Evolutionary conservation across 2,888 invertebrate species (phyloP).

Genomic region (Drosophila meridiana): DNA sequence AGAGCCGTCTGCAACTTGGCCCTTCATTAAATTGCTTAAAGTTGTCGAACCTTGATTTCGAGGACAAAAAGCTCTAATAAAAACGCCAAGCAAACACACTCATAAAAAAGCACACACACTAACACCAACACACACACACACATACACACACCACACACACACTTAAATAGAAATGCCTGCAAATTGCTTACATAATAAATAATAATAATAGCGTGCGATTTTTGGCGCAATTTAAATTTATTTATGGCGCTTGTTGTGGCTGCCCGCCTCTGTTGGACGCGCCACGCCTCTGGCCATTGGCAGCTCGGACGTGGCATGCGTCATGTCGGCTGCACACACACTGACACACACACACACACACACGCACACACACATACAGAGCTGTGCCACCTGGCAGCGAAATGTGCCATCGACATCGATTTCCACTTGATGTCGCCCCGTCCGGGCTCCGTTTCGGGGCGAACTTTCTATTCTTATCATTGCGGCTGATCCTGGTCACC

Average conservation of each 20-base stretch:
- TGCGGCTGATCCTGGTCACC: constrained; percentile 69
- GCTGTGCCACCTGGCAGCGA: constrained; percentile 12
- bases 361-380: neutral
- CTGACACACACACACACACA: neutral
- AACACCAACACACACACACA: constrained; percentile 1
- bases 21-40: constrained; percentile 54
- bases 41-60: constrained; percentile 53
- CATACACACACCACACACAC: constrained; percentile 8
- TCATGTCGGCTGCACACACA: constrained; percentile 9
- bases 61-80: constrained; percentile 68
- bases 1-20: constrained; percentile 12
- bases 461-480: constrained; percentile 64
- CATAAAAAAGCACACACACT: constrained; percentile 8
- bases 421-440: constrained; percentile 3
- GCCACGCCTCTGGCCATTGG: constrained; percentile 37
- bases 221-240: constrained; percentile 80
- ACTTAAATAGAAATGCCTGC: constrained; percentile 44
- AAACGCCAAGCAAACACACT: constrained; percentile 18
- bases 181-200: constrained; percentile 80
- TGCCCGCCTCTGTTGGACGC: constrained; percentile 6
- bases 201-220: constrained; percentile 80
- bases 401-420: constrained; percentile 14
- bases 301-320: constrained; percentile 33
- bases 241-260: constrained; percentile 65
- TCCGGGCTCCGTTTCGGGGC: constrained; percentile 5